phyloP scores from a whole-genome alignment of 2,113 vertebrate genomes.

The Thalassoma bifasciatum region DNA sequence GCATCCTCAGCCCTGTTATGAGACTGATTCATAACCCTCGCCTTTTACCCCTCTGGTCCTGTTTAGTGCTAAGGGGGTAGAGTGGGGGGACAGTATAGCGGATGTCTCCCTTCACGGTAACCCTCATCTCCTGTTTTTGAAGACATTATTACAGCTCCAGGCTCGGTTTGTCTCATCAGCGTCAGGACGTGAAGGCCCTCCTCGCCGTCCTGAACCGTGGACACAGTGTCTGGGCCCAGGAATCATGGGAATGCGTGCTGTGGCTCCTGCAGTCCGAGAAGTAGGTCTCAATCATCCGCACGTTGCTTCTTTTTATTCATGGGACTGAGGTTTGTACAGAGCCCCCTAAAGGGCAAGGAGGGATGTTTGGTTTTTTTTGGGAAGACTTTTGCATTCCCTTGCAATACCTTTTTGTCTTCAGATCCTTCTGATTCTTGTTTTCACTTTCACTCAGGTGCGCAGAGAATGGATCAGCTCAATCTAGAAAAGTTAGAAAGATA shows the following conservation, averaged over 20 bases:
- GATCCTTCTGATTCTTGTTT: too few species aligned
- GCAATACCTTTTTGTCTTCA: too few species aligned
- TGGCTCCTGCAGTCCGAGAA: constrained; percentile 41
- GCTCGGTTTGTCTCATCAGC: constrained; percentile 44
- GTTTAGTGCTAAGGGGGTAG: constrained; percentile 33
- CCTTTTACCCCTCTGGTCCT: neutral
- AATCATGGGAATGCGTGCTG: constrained; percentile 53
- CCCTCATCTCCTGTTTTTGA: constrained; percentile 60
- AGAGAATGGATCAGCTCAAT: too few species aligned
- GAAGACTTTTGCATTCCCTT: too few species aligned
- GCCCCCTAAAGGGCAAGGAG: too few species aligned
- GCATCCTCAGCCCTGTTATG: constrained; percentile 9
- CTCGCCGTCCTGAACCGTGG: constrained; percentile 2
- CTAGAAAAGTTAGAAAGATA: too few species aligned
- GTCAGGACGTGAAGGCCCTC: constrained; percentile 19
- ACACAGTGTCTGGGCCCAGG: constrained; percentile 11
- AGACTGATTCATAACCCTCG: constrained; percentile 1
- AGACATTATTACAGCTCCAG: constrained; percentile 55
- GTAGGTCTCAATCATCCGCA: constrained; percentile 36
- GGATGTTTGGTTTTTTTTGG: too few species aligned
- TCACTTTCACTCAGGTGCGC: too few species aligned
- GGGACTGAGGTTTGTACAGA: constrained; percentile 3
- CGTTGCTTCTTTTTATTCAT: constrained; percentile 21
- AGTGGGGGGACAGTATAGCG: constrained; percentile 31
- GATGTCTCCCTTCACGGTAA: constrained; percentile 52